Conservation (phyloP, 2,113 vertebrate species). For the Colius striatus region DNA sequence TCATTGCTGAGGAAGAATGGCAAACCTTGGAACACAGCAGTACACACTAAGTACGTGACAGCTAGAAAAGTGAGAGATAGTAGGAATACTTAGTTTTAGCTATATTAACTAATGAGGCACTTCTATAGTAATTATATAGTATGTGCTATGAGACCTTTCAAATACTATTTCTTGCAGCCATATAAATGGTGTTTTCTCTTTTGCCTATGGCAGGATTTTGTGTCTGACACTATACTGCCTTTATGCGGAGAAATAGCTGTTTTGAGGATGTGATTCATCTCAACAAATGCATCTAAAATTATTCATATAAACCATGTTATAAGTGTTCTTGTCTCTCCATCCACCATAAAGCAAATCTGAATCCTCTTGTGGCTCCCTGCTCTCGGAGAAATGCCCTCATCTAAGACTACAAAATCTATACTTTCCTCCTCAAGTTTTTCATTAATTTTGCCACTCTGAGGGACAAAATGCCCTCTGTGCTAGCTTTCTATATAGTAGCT, state of each 20-base stretch:
- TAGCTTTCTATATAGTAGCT: neutral
- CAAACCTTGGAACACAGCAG: neutral
- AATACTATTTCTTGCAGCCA: neutral
- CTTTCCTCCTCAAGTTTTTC: neutral
- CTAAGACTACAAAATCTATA: neutral
- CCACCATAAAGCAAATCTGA: neutral
- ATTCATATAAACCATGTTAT: slow-evolving; percentile 6
- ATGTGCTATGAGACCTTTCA: neutral
- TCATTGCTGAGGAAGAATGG: neutral
- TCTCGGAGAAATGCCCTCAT: neutral
- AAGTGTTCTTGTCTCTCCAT: neutral
- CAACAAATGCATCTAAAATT: slow-evolving; percentile 1
- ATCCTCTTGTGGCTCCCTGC: neutral
- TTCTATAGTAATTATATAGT: neutral
- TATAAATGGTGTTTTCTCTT: neutral
- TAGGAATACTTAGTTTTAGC: neutral
- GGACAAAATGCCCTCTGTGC: neutral
- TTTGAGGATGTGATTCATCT: neutral
- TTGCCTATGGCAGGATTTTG: neutral
- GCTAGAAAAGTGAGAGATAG: neutral
- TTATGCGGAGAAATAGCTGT: neutral
- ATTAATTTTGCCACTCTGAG: neutral
- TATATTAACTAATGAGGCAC: neutral
- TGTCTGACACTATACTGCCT: neutral
- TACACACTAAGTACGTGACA: neutral